Base-by-base conservation (phyloP, 2,113 vertebrate genomes). In the Semnornis frantzii region DNA sequence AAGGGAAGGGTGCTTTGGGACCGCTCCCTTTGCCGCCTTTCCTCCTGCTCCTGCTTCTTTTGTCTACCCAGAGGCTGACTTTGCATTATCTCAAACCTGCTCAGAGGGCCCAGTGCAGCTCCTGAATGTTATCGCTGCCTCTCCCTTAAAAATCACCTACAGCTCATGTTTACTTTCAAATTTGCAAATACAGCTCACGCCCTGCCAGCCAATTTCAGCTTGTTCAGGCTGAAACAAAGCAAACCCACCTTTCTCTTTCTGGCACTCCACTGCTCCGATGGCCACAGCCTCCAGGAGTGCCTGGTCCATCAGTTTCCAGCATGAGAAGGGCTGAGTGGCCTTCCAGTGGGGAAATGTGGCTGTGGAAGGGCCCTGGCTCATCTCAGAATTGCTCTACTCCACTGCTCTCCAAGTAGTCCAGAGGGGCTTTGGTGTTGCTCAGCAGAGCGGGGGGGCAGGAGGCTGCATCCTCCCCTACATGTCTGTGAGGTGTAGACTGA, bases 101-200 rank as follows among this genome's bases (percentile, higher is more conserved):
- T 76, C 88, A 31, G 57, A 14, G 39, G 73, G 64, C 81, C 94
- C 91, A 72, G n/a, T 91, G 86, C 92, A 87, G 55, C 91, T 92
- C 94, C 95, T 97, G 96, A 98, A 91, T 95, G 95, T 97, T 98
- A 97, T 97, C 97, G 37, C 90, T 2, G 20, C 85, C 94, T 93
- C 78, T 94, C 93, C 93, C 93, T 75, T 31, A 80, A 95, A 94
- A 96, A 78, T 71, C 65, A 76, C 86, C 89, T 37, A 48, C 81
- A 89, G 78, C 74, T 96, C 92, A 83, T 86, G 79, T 60, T 80
- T 95, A 48, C 88, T 96, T 96, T 95, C 79, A 80, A 93, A 88
- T 79, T 92, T 92, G 96, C 89, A 98, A 97, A 97, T 84, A 97
- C 16, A 82, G 63, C 82, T 91, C 85, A 95, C 94, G 94, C 95